These are phyloP conservation scores for Eunapius fragilis DNA, from an alignment of 37 sponge, comb jelly and placozoan genomes.

Conservation along the genomic window DNA sequence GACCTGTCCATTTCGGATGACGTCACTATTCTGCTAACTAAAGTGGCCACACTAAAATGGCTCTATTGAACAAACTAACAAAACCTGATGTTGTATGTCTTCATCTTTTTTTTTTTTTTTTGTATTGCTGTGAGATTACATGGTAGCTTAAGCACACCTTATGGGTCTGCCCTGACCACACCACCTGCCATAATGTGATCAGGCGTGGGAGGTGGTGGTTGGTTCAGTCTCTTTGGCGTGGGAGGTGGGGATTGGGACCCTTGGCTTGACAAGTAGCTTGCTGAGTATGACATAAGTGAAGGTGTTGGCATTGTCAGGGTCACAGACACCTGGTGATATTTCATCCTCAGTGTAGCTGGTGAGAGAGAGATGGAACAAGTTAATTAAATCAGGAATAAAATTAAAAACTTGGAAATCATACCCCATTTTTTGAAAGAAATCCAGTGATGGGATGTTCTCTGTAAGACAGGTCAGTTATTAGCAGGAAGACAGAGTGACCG, in stretches of 20 bases:
- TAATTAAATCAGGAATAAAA: neutral
- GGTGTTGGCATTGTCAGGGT: conserved; percentile 66
- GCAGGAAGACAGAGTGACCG: neutral
- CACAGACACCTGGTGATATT: conserved; percentile 56
- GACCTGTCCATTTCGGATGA: conserved; percentile 52
- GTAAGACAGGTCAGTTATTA: neutral
- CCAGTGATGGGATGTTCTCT: conserved; percentile 63
- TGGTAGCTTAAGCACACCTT: neutral
- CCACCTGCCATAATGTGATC: neutral
- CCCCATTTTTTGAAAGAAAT: conserved; percentile 60
- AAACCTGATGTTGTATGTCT: conserved; percentile 1
- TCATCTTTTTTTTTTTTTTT: neutral
- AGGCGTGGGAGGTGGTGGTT: neutral
- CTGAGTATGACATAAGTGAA: conserved; percentile 78
- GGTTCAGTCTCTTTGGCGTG: conserved; percentile 9
- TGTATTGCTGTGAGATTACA: neutral
- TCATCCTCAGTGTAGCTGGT: conserved; percentile 73
- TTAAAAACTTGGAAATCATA: neutral
- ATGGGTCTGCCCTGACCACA: too few relatives aligned
- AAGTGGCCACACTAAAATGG: conserved; percentile 53
- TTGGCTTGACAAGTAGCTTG: conserved; percentile 42
- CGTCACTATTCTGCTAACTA: conserved; percentile 35
- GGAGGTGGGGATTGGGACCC: neutral
- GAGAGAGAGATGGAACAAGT: neutral
- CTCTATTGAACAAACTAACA: conserved; percentile 6